These are phyloP conservation scores for Matsumyia berberina DNA, from an alignment of 2,888 invertebrate species.

Conservation along the genomic window DNA sequence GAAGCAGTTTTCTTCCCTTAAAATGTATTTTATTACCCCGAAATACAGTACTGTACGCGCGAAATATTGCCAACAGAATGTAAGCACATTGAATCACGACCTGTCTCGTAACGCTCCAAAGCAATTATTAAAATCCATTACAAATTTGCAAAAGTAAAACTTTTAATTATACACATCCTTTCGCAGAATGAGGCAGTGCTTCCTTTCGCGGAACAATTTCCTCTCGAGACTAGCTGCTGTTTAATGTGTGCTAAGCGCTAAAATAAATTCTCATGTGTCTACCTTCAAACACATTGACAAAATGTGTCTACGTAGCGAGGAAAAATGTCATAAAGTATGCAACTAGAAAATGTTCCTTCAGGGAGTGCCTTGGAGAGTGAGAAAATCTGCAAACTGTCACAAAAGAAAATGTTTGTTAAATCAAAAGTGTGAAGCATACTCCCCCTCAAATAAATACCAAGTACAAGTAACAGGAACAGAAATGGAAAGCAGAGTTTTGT, in stretches of 20 bases:
- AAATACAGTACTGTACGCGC: conserved; percentile 16
- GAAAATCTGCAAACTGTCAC: too few species aligned
- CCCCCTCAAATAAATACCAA: not conserved
- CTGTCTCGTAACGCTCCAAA: not conserved
- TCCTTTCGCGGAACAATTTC: conserved; percentile 24
- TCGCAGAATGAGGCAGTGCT: conserved; percentile 21
- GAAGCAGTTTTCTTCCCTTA: not conserved
- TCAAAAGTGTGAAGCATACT: not conserved
- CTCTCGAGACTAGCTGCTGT: not conserved
- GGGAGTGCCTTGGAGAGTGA: not conserved
- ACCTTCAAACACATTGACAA: conserved; percentile 15
- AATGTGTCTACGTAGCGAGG: conserved; percentile 33
- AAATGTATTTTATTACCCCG: conserved; percentile 35
- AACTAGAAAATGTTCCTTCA: conserved; percentile 5
- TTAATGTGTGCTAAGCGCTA: conserved; percentile 4
- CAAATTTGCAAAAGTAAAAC: conserved; percentile 51
- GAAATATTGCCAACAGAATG: conserved; percentile 15
- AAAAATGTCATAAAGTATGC: conserved; percentile 32
- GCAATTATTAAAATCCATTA: conserved; percentile 62
- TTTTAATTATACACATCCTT: conserved; percentile 41
- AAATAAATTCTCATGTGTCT: conserved; percentile 5
- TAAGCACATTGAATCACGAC: conserved; percentile 42
- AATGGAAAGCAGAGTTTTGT: not conserved
- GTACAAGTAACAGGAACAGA: not conserved
- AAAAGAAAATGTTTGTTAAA: not conserved